Evolutionary conservation across 2,888 invertebrate species (phyloP), one percentile per base, ranked within the genome.

Genomic region (Brachyptera putata): DNA sequence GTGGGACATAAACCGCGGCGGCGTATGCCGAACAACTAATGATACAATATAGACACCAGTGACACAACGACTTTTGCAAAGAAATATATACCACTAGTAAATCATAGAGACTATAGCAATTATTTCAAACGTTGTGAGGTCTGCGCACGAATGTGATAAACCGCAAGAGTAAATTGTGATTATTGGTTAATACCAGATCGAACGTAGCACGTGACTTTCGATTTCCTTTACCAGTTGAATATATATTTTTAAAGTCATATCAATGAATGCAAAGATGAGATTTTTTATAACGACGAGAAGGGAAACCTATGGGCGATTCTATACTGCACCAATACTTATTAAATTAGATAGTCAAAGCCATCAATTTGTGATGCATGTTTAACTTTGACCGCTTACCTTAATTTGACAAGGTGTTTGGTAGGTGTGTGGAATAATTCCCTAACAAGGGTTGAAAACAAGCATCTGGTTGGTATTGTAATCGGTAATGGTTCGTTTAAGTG

Each of bases 351-450:
- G 49, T 50, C 16, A 16, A 30, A 50, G 25, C 26, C 49, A 50
- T 50, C 49, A 50, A 24, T 50, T 26, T 26, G 49, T 50, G 24
- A 26, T 26, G 49, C 11, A 16, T 14, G 26, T 50, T 11, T 16
- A 7, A 11, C n/a, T n/a, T n/a, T n/a, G n/a, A n/a, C 9, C 24
- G 48, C 24, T 24, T 26, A 16, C 49, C 13, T 18, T 58, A 58
- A 58, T 58, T 58, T 58, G 58, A 58, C 58, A 58, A 58, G 58
- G 58, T 58, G 36, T 37, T 30, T 58, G 48, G 14, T 18, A 37
- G 36, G 14, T 25, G 24, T 25, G 49, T 24, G 16, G 3, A 21
- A 4, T 16, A 3, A 2, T 16, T 18, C 7, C 16, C 3, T 25
- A 11, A 50, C 49, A 26, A 50, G 49, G 30, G 49, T 14, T 50